A percentile compares a stretch with the other conserved stretches of the same genome.
phyloP scores from a whole-genome alignment of 2,888 invertebrate species.

The Macaria liturata region DNA sequence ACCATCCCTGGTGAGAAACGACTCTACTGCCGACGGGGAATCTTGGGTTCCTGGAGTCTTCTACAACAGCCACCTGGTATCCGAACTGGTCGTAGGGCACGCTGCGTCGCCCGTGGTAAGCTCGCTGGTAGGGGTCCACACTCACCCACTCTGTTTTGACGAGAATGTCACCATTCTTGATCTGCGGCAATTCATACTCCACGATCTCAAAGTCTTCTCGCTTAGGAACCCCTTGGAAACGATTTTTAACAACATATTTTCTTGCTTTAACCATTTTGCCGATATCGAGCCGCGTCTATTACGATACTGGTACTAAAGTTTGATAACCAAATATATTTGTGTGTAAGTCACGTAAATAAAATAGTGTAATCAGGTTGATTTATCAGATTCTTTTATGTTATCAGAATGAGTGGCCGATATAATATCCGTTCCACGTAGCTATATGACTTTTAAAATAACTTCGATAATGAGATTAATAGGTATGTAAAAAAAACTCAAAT shows the following conservation, averaged over 20 bases:
- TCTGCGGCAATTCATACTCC: slow-evolving; percentile 82
- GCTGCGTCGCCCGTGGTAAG: slow-evolving; percentile 36
- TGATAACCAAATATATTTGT: slow-evolving; percentile 9
- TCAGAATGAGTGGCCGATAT: slow-evolving; percentile 11
- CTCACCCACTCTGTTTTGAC: slow-evolving; percentile 55
- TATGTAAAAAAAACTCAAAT: slow-evolving; percentile 50
- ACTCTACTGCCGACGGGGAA: slow-evolving; percentile 85
- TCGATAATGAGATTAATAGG: neutral
- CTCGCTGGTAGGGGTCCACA: slow-evolving; percentile 57
- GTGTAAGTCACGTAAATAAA: slow-evolving; percentile 13
- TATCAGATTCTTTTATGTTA: slow-evolving; percentile 22
- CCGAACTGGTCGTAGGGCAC: slow-evolving; percentile 42
- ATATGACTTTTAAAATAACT: neutral
- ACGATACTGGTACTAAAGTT: slow-evolving; percentile 4
- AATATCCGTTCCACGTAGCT: neutral
- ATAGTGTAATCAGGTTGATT: slow-evolving; percentile 8
- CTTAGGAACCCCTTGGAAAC: slow-evolving; percentile 84
- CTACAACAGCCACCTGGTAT: slow-evolving; percentile 62
- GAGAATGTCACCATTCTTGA: slow-evolving; percentile 80
- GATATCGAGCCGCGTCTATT: slow-evolving; percentile 41
- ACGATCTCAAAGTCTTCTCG: slow-evolving; percentile 82
- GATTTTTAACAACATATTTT: slow-evolving; percentile 81
- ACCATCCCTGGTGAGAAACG: slow-evolving; percentile 86
- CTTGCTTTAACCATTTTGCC: slow-evolving; percentile 76
- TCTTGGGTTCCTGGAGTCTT: slow-evolving; percentile 54